These are phyloP conservation scores for Diogma glabrata DNA, from an alignment of 2,888 invertebrate species.

Conservation along the genomic window DNA sequence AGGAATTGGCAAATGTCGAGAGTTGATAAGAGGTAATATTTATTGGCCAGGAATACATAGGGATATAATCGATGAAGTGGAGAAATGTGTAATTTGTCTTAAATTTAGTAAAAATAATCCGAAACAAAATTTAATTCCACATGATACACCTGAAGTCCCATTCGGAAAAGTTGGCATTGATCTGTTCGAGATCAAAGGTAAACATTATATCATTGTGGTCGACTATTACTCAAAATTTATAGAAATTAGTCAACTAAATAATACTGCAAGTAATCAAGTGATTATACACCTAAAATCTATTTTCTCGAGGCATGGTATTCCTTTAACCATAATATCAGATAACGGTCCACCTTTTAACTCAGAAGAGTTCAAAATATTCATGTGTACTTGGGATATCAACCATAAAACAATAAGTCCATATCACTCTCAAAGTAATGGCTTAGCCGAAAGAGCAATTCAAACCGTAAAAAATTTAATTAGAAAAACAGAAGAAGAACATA, in stretches of 20 bases:
- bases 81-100: not conserved
- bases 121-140: constrained; percentile 12
- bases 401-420: not conserved
- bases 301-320: not conserved
- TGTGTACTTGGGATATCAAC: not conserved
- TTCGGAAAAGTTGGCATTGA: constrained; percentile 14
- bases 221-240: constrained; percentile 15
- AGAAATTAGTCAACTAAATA: too few relatives aligned
- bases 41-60: constrained; percentile 20
- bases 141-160: not conserved
- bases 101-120: constrained; percentile 16
- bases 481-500: not conserved
- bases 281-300: too few relatives aligned
- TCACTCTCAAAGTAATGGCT: not conserved
- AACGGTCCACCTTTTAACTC: not conserved
- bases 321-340: not conserved
- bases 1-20: constrained; percentile 21
- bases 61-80: not conserved
- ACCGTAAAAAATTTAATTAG: not conserved
- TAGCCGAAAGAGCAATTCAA: not conserved
- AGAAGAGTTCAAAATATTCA: too few relatives aligned
- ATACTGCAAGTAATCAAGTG: too few relatives aligned
- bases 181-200: too few relatives aligned
- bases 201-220: too few relatives aligned
- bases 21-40: constrained; percentile 18